A percentile compares a stretch with the other conserved stretches of the same genome.
Evolutionary conservation across 2,113 vertebrate species (phyloP).

Genomic region (Guaruba guarouba): DNA sequence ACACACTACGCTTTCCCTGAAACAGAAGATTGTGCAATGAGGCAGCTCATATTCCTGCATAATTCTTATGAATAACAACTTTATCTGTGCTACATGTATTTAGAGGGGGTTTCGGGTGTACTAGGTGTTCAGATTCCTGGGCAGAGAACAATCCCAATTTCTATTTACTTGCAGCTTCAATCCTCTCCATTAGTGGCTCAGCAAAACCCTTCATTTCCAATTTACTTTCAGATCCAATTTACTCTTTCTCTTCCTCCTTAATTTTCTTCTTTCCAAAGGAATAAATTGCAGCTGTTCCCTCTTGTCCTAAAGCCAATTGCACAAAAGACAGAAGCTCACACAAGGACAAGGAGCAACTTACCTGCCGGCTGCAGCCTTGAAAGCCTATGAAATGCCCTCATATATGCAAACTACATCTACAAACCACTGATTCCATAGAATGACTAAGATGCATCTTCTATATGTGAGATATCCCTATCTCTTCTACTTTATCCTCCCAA

Average conservation of each 20-base stretch:
- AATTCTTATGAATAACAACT: neutral
- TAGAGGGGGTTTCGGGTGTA: neutral
- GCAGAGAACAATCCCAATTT: neutral
- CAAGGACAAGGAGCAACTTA: neutral
- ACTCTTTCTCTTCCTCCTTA: neutral
- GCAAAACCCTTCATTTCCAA: neutral
- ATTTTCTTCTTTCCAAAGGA: neutral
- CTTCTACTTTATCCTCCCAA: neutral
- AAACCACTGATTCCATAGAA: neutral
- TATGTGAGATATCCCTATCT: neutral
- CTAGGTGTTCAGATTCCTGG: neutral
- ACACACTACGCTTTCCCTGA: neutral
- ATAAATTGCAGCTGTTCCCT: neutral
- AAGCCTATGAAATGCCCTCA: neutral
- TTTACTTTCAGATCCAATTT: neutral
- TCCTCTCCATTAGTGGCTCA: neutral
- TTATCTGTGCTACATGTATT: neutral
- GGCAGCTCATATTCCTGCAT: neutral
- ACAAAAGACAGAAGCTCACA: neutral
- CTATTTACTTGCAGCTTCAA: neutral
- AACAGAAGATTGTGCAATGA: neutral
- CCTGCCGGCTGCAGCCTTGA: neutral
- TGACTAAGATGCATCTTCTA: neutral
- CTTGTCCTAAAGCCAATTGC: conserved; percentile 1
- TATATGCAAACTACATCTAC: neutral